These are phyloP conservation scores for Cygnus olor DNA, from an alignment of 2,797 vertebrate species.

Conservation along the genomic window DNA sequence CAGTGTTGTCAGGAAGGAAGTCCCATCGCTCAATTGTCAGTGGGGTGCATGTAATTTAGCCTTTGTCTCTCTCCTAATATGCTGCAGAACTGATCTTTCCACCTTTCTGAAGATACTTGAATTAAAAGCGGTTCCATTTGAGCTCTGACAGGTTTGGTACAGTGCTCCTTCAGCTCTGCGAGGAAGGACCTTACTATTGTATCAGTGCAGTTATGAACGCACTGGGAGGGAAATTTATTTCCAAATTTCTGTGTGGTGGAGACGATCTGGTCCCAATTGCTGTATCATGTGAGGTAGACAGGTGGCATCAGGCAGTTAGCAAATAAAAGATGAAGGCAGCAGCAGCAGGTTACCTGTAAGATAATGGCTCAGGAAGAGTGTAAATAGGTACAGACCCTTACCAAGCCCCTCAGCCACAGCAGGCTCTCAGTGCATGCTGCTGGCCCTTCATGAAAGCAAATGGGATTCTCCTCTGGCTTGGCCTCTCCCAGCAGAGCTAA, in stretches of 20 bases:
- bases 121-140: neutral
- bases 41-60: neutral
- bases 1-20: neutral
- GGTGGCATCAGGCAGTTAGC: constrained; percentile 56
- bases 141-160: neutral
- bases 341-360: constrained; percentile 29
- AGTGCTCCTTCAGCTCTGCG: neutral
- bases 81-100: neutral
- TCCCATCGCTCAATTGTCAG: neutral
- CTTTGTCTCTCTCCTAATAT: neutral
- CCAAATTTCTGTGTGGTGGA: neutral
- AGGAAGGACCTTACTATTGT: neutral
- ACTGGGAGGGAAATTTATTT: neutral
- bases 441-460: too few species aligned
- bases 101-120: neutral
- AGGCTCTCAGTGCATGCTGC: neutral
- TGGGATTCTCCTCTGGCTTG: too few species aligned
- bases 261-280: neutral
- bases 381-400: neutral
- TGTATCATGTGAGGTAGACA: constrained; percentile 47
- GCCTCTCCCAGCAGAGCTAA: neutral
- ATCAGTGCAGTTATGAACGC: neutral
- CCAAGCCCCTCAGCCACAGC: neutral
- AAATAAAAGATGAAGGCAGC: constrained; percentile 61
- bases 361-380: neutral